A percentile compares a stretch with the other conserved stretches of the same genome.
phyloP scores from a whole-genome alignment of 2,113 vertebrate genomes.

The Clarias magur region DNA sequence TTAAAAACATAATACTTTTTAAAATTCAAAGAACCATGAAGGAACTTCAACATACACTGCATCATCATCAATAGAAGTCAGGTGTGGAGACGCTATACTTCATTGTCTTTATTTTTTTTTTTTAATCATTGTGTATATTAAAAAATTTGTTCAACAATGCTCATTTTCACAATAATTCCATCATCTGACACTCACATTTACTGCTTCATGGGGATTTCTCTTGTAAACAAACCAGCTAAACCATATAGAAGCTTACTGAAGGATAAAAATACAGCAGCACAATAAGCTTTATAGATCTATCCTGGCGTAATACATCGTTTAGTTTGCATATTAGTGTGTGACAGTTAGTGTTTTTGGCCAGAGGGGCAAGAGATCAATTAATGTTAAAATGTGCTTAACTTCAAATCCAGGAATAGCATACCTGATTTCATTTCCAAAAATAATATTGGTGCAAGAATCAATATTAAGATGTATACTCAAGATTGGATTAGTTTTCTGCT shows the following conservation, averaged over 20 bases:
- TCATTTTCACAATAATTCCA: not conserved
- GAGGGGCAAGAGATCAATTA: not conserved
- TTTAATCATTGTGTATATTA: not conserved
- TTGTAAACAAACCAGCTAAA: conserved; percentile 3
- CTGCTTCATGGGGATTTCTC: not conserved
- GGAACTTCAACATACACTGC: not conserved
- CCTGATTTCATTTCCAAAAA: not conserved
- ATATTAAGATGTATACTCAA: not conserved
- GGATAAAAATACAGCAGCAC: conserved; percentile 7
- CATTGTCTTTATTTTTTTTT: not conserved
- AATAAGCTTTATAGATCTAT: not conserved
- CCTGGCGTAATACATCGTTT: not conserved
- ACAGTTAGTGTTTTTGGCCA: not conserved
- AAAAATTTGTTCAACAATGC: not conserved
- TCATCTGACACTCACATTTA: conserved; percentile 11
- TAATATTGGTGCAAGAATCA: not conserved
- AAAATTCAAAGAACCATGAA: not conserved
- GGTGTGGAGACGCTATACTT: not conserved
- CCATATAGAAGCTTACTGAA: not conserved
- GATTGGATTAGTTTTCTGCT: not conserved
- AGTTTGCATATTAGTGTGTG: conserved; percentile 26
- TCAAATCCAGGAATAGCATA: not conserved
- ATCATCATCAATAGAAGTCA: not conserved
- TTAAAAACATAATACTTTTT: not conserved
- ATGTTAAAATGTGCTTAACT: not conserved